phyloP scores from a whole-genome alignment of 1,140 invertebrate species.

The Pseudomyrmex dendroicus region DNA sequence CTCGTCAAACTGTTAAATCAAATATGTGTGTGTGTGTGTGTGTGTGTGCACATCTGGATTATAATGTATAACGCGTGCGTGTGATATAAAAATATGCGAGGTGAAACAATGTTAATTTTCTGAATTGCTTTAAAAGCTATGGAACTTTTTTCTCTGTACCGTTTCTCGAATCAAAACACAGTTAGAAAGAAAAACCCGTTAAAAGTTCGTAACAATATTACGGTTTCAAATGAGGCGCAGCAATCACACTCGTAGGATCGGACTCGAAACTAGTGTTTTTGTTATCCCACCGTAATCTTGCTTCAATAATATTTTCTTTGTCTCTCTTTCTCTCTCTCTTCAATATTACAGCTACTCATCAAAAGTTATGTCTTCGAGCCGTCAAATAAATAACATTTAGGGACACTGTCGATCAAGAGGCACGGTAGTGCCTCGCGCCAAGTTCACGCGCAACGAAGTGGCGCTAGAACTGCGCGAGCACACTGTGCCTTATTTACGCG shows the following conservation, averaged over 20 bases:
- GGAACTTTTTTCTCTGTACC: not conserved
- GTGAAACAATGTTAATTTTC: too few relatives aligned
- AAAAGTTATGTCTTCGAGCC: not conserved
- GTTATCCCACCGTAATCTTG: not conserved
- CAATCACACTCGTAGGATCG: conserved; percentile 7
- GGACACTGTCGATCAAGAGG: not conserved
- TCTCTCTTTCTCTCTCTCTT: not conserved
- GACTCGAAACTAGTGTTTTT: conserved; percentile 1
- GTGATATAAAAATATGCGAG: not conserved
- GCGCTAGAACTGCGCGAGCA: too few relatives aligned
- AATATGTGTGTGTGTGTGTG: too few relatives aligned
- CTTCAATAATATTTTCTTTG: not conserved
- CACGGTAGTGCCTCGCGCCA: too few relatives aligned
- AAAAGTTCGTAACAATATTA: not conserved
- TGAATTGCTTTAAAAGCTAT: too few relatives aligned
- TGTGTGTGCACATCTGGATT: too few relatives aligned
- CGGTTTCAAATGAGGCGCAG: not conserved
- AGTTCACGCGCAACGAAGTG: too few relatives aligned
- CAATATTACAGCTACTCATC: not conserved
- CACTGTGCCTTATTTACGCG: too few relatives aligned
- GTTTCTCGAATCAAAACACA: not conserved
- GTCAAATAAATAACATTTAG: not conserved
- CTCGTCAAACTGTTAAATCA: too few relatives aligned
- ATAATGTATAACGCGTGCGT: not conserved
- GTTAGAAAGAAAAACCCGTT: not conserved